These are phyloP conservation scores for Pedetes capensis DNA, from an alignment of 2,113 vertebrate species.

Conservation along the genomic window DNA sequence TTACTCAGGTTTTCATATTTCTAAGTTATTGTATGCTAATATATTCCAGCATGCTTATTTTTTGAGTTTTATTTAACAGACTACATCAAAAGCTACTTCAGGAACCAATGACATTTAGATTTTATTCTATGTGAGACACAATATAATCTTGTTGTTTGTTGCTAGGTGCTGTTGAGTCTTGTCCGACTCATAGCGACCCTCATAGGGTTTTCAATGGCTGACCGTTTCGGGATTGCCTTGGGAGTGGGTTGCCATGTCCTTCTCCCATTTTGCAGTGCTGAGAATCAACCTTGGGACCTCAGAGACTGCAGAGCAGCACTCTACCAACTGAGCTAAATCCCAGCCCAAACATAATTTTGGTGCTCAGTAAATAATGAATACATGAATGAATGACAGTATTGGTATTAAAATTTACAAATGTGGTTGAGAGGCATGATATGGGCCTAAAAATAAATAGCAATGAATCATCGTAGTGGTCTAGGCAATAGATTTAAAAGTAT, in stretches of 20 bases:
- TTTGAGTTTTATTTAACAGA: neutral
- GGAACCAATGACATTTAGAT: neutral
- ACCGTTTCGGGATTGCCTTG: too few relatives aligned
- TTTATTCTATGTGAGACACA: neutral
- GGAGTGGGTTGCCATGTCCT: too few relatives aligned
- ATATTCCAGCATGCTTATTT: neutral
- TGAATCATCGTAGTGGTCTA: neutral
- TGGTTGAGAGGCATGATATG: neutral
- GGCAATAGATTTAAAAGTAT: neutral
- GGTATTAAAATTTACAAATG: neutral
- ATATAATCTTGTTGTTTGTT: too few relatives aligned
- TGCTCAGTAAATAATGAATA: neutral
- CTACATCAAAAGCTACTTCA: neutral
- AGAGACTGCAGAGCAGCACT: too few relatives aligned
- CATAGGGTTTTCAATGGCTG: too few relatives aligned
- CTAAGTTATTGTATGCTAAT: neutral
- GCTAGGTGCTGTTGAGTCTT: too few relatives aligned
- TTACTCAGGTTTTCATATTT: neutral
- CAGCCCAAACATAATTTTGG: too few relatives aligned
- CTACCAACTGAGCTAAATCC: too few relatives aligned
- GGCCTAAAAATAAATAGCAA: neutral
- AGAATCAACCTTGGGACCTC: too few relatives aligned
- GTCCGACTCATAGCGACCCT: too few relatives aligned
- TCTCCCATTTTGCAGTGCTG: too few relatives aligned
- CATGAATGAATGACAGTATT: neutral